A percentile compares a stretch with the other conserved stretches of the same genome.
phyloP scores from a whole-genome alignment of 2,113 vertebrate genomes.

The Triplophysa tibetana region DNA sequence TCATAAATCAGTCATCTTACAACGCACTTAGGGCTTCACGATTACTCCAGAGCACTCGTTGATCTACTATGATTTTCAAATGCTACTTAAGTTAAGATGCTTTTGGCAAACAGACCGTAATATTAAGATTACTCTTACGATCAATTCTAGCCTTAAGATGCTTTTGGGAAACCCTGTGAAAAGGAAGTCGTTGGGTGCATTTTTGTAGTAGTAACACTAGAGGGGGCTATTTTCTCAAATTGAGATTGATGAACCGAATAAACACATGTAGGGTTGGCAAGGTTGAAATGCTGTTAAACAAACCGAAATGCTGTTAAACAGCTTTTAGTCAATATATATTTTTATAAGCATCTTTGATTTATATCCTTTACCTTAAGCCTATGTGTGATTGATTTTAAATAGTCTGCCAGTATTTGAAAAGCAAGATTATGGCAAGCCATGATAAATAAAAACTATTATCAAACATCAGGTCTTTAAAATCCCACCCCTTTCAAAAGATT shows the following conservation, averaged over 20 bases:
- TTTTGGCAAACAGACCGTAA: too few species aligned
- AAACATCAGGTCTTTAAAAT: background rate
- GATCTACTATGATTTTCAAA: too few species aligned
- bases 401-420: background rate
- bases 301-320: too few species aligned
- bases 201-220: background rate
- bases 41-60: too few species aligned
- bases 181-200: background rate
- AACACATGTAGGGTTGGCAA: too few species aligned
- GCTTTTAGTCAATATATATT: background rate
- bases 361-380: background rate
- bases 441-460: background rate
- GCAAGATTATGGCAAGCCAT: background rate
- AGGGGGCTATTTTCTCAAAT: conserved; percentile 25
- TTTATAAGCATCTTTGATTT: background rate
- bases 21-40: too few species aligned
- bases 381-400: background rate
- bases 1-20: too few species aligned
- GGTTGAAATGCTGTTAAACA: background rate
- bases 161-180: too few species aligned
- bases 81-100: background rate
- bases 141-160: too few species aligned
- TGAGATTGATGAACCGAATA: background rate
- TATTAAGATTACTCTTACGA: too few species aligned
- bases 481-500: conserved; percentile 10